A percentile compares a stretch with the other conserved stretches of the same genome.
These are phyloP conservation scores for Amphiduros pacificus DNA, from an alignment of 2,888 invertebrate genomes.

Conservation along the genomic window DNA sequence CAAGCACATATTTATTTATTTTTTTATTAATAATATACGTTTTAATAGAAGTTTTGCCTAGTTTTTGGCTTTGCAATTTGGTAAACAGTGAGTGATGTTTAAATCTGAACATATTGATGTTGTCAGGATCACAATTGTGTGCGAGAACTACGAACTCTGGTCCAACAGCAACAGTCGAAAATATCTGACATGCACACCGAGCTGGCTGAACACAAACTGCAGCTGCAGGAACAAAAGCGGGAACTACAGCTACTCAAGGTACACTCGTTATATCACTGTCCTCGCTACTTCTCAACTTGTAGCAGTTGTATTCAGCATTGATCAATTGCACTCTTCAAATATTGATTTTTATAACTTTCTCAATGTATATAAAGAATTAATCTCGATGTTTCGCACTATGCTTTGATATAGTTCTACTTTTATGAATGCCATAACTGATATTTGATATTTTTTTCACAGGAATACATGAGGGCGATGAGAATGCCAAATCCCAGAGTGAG, in stretches of 20 bases:
- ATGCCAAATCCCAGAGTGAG: conserved; percentile 90
- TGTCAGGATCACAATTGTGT: conserved; percentile 86
- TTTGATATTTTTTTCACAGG: conserved; percentile 67
- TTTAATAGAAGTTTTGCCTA: too few relatives aligned
- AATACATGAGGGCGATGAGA: conserved; percentile 91
- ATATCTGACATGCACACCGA: conserved; percentile 85
- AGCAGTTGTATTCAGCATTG: too few relatives aligned
- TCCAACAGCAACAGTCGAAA: conserved; percentile 84
- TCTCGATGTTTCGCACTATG: not conserved
- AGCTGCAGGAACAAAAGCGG: conserved; percentile 85
- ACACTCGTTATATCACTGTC: too few relatives aligned
- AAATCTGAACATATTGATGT: too few relatives aligned
- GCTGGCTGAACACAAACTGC: conserved; percentile 80
- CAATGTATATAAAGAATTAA: too few relatives aligned
- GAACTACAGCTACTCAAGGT: conserved; percentile 86
- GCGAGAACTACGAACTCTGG: conserved; percentile 79
- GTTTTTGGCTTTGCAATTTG: too few relatives aligned
- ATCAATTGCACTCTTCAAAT: too few relatives aligned
- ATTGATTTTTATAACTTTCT: too few relatives aligned
- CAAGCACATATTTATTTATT: too few relatives aligned
- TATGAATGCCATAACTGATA: not conserved
- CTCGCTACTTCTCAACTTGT: too few relatives aligned
- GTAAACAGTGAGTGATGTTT: too few relatives aligned
- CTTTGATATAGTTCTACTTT: not conserved
- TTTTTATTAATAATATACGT: too few relatives aligned